Conservation (phyloP, 2,113 vertebrate genomes). For the Cephalopterus ornatus region DNA sequence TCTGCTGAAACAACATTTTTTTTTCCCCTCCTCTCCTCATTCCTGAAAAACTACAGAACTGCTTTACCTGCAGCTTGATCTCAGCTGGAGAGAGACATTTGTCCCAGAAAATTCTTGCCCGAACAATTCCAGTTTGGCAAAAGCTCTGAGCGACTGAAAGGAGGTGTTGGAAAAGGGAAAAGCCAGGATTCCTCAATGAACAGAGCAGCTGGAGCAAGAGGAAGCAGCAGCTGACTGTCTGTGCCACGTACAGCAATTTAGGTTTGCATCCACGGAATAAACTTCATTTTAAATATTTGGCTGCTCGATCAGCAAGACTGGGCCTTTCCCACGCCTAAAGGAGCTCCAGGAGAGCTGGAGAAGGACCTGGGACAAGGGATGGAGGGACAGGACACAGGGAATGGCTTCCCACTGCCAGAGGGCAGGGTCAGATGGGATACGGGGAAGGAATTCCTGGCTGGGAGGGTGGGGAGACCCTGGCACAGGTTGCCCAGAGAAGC, state of each 20-base stretch:
- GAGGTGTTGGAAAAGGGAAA: not conserved
- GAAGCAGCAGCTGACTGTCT: not conserved
- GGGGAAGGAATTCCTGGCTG: not conserved
- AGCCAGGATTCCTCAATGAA: not conserved
- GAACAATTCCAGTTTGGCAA: not conserved
- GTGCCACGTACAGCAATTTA: not conserved
- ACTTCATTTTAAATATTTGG: not conserved
- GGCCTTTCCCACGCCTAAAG: not conserved
- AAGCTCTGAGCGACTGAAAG: not conserved
- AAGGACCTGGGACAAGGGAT: not conserved
- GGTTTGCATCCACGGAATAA: not conserved
- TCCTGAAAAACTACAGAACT: not conserved
- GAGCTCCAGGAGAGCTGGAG: not conserved
- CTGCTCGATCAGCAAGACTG: rapidly evolving
- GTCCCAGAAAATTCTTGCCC: not conserved
- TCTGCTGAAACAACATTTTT: not conserved
- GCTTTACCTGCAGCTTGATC: not conserved
- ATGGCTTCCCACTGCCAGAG: not conserved
- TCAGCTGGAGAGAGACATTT: not conserved
- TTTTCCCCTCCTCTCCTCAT: not conserved
- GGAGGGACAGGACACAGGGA: not conserved
- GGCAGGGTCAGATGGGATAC: not conserved
- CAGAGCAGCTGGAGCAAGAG: not conserved
- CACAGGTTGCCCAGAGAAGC: not conserved
- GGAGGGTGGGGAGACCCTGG: not conserved